Conservation (phyloP, 2,113 vertebrate species). For the Anguilla rostrata region DNA sequence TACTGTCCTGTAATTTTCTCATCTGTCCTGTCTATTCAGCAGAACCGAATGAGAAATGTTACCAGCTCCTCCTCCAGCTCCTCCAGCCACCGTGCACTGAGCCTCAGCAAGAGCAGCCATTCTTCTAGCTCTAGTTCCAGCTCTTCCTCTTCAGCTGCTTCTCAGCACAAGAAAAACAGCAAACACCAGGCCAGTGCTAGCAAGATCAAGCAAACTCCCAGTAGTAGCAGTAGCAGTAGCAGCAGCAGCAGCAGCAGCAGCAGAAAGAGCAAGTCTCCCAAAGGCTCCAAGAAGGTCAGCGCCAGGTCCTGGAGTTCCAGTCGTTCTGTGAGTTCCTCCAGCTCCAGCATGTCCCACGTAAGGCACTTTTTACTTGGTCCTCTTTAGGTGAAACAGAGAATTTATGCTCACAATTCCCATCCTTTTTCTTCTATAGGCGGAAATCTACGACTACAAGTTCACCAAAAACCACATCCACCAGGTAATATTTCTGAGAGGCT, state of each 20-base stretch:
- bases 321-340: rapidly evolving
- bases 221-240: background rate
- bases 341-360: background rate
- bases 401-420: too few relatives aligned
- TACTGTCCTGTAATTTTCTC: conserved; percentile 30
- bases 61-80: conserved; percentile 39
- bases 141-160: conserved; percentile 26
- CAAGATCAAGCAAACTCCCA: rapidly evolving
- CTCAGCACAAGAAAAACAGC: background rate
- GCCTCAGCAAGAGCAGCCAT: conserved; percentile 23
- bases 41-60: conserved; percentile 28
- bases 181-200: background rate
- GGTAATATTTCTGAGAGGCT: conserved; percentile 40
- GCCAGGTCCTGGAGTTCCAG: background rate
- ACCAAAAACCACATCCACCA: conserved; percentile 45
- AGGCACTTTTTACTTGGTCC: background rate
- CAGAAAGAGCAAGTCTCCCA: conserved; percentile 5
- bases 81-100: conserved; percentile 25
- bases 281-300: rapidly evolving
- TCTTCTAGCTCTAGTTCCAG: conserved; percentile 46
- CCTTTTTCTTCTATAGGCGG: conserved; percentile 38
- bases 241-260: background rate
- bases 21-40: background rate
- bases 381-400: too few relatives aligned
- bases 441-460: conserved; percentile 36